Base-by-base conservation (phyloP, 2,888 invertebrate genomes). In the Thymelicus acteon region DNA sequence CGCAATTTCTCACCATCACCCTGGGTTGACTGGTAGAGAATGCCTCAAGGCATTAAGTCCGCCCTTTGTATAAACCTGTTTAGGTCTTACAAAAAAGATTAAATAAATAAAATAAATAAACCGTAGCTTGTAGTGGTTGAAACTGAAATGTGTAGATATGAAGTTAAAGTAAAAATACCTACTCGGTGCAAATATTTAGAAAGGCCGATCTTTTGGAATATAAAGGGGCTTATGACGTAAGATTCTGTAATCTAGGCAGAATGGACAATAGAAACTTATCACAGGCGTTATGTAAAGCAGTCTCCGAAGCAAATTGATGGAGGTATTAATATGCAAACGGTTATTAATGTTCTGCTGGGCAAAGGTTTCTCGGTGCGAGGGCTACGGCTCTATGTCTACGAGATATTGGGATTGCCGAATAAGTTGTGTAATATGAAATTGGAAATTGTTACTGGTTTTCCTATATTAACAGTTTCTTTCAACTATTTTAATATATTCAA, bases 271-370 rank as follows among this genome's bases (percentile, higher is more conserved):
- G 52, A 24, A 47, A 31, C 52, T 49, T 63, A 13, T 62, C 31
- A 24, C 39, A n/a, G 57, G 7, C 44, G 64, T 65, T 65, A 65
- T 57, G 65, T 64, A 64, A 65, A 65, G 6, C 44, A 24, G n/a
- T 15, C 44, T 64, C 19, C 7, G 15, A 8, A n/a, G 62, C 37
- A n/a, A 10, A 15, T 8, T 49, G 39, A 37, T 15, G 47, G 7
- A 62, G 49, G 12, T 63, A 63, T 63, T 63, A 48, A 63, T 61
- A 61, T 48, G 63, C 63, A 15, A 63, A 49, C 31, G 49, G 5
- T 63, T 60, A 57, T 57, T 57, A 57, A 57, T 12, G 31, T 31
- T 31, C 13, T 24, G 57, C 57, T 57, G 57, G 57, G 57, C 31
- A 57, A 31, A 57, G 57, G 57, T 57, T 13, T 57, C 31, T 3